phyloP scores from a whole-genome alignment of 2,888 invertebrate genomes.

The Drosophila mimetica region DNA sequence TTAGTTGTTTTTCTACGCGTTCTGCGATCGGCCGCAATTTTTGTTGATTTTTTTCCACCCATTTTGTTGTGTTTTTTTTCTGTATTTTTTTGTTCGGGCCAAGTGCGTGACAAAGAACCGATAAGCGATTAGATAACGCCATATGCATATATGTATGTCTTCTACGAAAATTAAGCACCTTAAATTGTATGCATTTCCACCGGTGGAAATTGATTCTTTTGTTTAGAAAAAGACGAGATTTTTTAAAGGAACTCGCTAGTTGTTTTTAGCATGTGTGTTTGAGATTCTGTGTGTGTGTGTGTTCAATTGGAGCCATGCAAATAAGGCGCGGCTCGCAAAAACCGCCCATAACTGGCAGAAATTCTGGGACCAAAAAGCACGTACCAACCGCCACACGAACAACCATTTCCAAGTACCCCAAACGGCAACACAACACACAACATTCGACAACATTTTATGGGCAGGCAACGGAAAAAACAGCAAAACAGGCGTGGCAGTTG shows the following conservation, averaged over 20 bases:
- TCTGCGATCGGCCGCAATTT: constrained; percentile 76
- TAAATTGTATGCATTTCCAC: constrained; percentile 21
- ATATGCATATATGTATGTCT: constrained; percentile 19
- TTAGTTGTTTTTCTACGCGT: constrained; percentile 79
- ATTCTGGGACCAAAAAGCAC: constrained; percentile 37
- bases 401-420: constrained; percentile 9
- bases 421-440: constrained; percentile 11
- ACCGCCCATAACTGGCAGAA: constrained; percentile 31
- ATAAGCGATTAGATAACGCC: constrained; percentile 42
- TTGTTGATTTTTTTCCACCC: constrained; percentile 15
- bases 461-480: constrained; percentile 15
- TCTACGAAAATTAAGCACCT: constrained; percentile 5
- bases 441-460: constrained; percentile 37
- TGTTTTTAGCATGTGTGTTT: constrained; percentile 7
- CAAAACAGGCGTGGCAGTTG: constrained; percentile 45
- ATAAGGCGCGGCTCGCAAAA: constrained; percentile 36
- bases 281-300: neutral
- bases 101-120: constrained; percentile 38
- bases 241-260: constrained; percentile 47
- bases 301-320: constrained; percentile 24
- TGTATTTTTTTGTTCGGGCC: constrained; percentile 11
- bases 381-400: constrained; percentile 24
- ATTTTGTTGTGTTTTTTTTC: neutral
- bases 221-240: constrained; percentile 19
- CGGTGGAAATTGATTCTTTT: constrained; percentile 14